Conservation (phyloP, 2,113 vertebrate species). For the Hyperoodon ampullatus region DNA sequence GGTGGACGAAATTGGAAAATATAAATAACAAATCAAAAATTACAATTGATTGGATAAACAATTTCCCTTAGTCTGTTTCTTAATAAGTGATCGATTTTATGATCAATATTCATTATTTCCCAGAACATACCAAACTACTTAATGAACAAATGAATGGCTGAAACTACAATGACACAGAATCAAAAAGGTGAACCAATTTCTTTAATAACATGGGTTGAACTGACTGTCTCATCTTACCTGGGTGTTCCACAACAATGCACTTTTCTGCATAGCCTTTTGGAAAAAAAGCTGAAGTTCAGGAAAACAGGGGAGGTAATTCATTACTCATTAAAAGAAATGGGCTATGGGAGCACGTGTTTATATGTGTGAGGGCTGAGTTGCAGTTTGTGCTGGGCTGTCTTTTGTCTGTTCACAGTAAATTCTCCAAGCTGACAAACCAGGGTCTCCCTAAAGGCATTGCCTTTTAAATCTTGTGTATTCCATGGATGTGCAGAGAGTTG, state of each 20-base stretch:
- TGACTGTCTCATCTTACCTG: constrained; percentile 83
- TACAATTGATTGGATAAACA: constrained; percentile 92
- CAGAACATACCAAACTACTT: constrained; percentile 90
- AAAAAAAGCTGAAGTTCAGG: constrained; percentile 77
- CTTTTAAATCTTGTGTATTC: background rate
- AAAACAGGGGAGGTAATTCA: constrained; percentile 71
- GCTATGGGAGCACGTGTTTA: constrained; percentile 10
- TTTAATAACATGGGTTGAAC: constrained; percentile 87
- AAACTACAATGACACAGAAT: constrained; percentile 88
- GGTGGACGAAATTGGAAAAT: constrained; percentile 88
- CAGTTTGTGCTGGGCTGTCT: background rate
- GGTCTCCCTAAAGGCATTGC: background rate
- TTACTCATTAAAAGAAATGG: constrained; percentile 75
- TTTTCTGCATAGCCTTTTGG: constrained; percentile 74
- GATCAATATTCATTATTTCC: constrained; percentile 93
- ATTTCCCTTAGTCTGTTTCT: constrained; percentile 91
- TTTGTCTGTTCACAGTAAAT: constrained; percentile 43
- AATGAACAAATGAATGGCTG: constrained; percentile 90
- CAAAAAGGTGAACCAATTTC: constrained; percentile 89
- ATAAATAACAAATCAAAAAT: constrained; percentile 93
- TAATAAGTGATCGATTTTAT: constrained; percentile 91
- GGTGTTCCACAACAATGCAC: constrained; percentile 78
- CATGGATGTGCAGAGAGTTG: background rate
- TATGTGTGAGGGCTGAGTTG: background rate
- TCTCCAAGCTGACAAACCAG: constrained; percentile 17